Evolutionary conservation across 2,797 vertebrate genomes (phyloP).

Genomic region (Cyclopterus lumpus): DNA sequence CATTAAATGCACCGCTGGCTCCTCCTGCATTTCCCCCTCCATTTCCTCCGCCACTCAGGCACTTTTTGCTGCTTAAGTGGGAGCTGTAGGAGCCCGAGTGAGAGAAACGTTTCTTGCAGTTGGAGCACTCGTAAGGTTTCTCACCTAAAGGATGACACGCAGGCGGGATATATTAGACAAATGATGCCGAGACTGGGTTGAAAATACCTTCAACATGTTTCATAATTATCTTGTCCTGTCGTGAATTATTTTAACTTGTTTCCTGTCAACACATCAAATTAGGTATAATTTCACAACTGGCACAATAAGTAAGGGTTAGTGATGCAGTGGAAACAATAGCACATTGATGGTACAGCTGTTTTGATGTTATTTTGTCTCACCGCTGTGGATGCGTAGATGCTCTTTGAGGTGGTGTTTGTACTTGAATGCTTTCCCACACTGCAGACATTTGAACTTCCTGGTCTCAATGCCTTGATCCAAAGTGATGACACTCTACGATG

Average conservation of each 20-base stretch:
- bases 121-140: constrained; percentile 88
- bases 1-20: constrained; percentile 66
- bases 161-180: constrained; percentile 27
- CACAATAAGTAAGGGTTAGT: constrained; percentile 60
- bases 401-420: constrained; percentile 92
- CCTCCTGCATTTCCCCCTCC: constrained; percentile 60
- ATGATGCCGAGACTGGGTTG: background rate
- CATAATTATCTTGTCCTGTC: constrained; percentile 23
- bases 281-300: constrained; percentile 58
- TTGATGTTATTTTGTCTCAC: constrained; percentile 78
- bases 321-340: constrained; percentile 57
- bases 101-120: constrained; percentile 88
- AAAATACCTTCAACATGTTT: constrained; percentile 38
- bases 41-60: constrained; percentile 75
- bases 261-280: constrained; percentile 46
- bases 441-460: constrained; percentile 87
- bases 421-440: constrained; percentile 90
- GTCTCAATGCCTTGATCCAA: constrained; percentile 82
- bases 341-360: constrained; percentile 56
- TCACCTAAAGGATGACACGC: constrained; percentile 79
- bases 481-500: constrained; percentile 62
- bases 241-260: constrained; percentile 43
- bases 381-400: constrained; percentile 89
- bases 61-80: constrained; percentile 87
- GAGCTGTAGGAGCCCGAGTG: constrained; percentile 89